A percentile compares a stretch with the other conserved stretches of the same genome.
Evolutionary conservation across 1,140 invertebrate genomes (phyloP).

Genomic region (Zaprionus lachaisei): DNA sequence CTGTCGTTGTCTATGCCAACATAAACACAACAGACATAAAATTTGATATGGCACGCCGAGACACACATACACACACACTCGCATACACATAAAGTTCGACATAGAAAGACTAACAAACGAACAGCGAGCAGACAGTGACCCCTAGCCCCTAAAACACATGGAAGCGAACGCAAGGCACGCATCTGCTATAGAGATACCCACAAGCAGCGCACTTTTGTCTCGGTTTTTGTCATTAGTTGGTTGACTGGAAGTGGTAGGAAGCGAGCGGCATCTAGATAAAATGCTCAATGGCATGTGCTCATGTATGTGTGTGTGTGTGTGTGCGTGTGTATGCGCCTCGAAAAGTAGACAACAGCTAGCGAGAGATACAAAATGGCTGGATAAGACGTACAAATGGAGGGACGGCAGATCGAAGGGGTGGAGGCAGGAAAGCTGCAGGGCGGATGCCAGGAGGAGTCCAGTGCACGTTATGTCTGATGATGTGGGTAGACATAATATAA

Average conservation of each 20-base stretch:
- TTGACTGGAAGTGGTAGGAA: slow-evolving; percentile 56
- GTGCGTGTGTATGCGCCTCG: slow-evolving; percentile 26
- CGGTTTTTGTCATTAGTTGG: slow-evolving; percentile 78
- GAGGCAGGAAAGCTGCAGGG: slow-evolving; percentile 41
- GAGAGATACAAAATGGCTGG: slow-evolving; percentile 75
- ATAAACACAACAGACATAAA: slow-evolving; percentile 73
- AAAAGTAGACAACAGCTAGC: slow-evolving; percentile 73
- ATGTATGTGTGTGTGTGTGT: slow-evolving; percentile 39
- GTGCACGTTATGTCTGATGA: slow-evolving; percentile 79
- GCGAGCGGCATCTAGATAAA: slow-evolving; percentile 71
- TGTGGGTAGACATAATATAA: slow-evolving; percentile 83
- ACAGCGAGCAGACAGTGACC: slow-evolving; percentile 1
- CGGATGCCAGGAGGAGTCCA: slow-evolving; percentile 22
- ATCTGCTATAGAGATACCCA: neutral
- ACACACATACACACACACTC: slow-evolving; percentile 13
- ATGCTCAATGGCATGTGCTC: slow-evolving; percentile 71
- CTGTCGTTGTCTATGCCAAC: slow-evolving; percentile 51
- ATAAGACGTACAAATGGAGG: slow-evolving; percentile 60
- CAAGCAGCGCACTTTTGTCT: slow-evolving; percentile 72
- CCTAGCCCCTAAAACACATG: neutral
- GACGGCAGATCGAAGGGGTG: slow-evolving; percentile 12
- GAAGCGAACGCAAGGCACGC: neutral
- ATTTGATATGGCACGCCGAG: slow-evolving; percentile 72
- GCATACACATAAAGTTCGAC: neutral
- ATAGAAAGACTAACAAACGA: neutral